Base-by-base conservation (phyloP, 1,140 invertebrate species). In the Drosophila funebris region DNA sequence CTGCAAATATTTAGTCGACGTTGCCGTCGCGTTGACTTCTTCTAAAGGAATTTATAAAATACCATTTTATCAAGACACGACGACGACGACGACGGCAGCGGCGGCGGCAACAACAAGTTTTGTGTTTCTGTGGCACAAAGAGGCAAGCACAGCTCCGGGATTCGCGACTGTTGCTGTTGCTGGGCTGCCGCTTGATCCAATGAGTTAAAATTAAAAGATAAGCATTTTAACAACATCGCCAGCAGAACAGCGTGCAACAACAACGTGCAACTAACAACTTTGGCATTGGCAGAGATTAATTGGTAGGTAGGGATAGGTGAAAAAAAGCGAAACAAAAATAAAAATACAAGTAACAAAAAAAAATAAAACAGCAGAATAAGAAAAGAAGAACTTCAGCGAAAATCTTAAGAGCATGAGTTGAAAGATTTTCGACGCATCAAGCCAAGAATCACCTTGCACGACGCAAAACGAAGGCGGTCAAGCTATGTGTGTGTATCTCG, bases 181-280 rank as follows among this genome's bases (percentile, higher is more conserved):
- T 64, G 81, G 76, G 81, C 67, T 52, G 64, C 67, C 58, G 79
- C 78, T 88, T 88, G 83, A 88, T 88, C 83, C 84, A 89, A 88
- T 89, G 85, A 90, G 80, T 90, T 90, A 90, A 90, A 90, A 85
- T 90, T 90, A 90, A 90, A 90, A 90, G 85, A 90, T 90, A 90
- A 90, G 81, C 87, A 90, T 90, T 79, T 90, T 81, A 90, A 90
- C 78, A 81, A 82, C 78, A 77, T 79, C 67, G 73, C 61, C 66
- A 69, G 68, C 66, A 72, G 53, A 39, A 13, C 62, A 62, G 33
- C 56, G 41, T 48, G 29, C 73, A 62, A 41, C 73, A 68, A 68
- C 72, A 87, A 81, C 82, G 78, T 88, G 83, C 83, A 85, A 90
- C 81, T 90, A 90, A 90, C 87, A 90, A 90, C 87, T 90, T 90